Percentiles rank a stretch among this genome's conserved stretches.
Evolutionary conservation across 1,140 invertebrate species (phyloP).

Genomic region (Fopius arisanus): DNA sequence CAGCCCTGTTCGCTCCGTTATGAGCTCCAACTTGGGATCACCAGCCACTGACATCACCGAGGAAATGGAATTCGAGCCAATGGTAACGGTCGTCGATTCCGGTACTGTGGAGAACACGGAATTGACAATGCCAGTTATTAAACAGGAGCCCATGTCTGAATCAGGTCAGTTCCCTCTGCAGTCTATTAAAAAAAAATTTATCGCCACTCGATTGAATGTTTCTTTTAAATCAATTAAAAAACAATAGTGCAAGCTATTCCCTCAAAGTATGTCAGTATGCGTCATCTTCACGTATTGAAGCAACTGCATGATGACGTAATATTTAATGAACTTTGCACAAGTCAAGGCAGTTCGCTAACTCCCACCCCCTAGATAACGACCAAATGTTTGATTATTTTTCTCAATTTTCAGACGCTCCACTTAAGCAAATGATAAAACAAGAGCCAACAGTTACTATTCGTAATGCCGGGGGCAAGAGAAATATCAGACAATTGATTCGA

Average conservation of each 20-base stretch:
- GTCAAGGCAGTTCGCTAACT: neutral
- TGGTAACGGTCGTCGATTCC: constrained; percentile 49
- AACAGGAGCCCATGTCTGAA: constrained; percentile 33
- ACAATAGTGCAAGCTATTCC: no score
- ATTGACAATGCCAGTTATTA: constrained; percentile 26
- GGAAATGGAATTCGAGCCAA: constrained; percentile 50
- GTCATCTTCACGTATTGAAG: constrained; percentile 19
- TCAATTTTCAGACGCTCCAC: constrained; percentile 30
- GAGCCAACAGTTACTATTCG: constrained; percentile 48
- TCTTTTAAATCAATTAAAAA: neutral
- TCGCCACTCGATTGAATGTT: no score
- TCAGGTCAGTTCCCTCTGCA: constrained; percentile 39
- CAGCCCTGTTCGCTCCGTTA: constrained; percentile 50
- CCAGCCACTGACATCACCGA: constrained; percentile 45
- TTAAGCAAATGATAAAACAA: constrained; percentile 30
- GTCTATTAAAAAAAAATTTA: neutral
- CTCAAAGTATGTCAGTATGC: constrained; percentile 23
- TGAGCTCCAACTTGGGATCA: constrained; percentile 52
- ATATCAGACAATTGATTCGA: constrained; percentile 55
- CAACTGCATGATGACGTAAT: constrained; percentile 21
- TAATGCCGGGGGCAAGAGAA: constrained; percentile 48
- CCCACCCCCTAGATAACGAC: neutral
- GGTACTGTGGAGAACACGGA: constrained; percentile 37
- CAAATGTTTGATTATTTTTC: neutral
- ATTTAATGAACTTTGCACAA: constrained; percentile 19